Base-by-base conservation (phyloP, 2,797 vertebrate species). In the Poecilia wingei region DNA sequence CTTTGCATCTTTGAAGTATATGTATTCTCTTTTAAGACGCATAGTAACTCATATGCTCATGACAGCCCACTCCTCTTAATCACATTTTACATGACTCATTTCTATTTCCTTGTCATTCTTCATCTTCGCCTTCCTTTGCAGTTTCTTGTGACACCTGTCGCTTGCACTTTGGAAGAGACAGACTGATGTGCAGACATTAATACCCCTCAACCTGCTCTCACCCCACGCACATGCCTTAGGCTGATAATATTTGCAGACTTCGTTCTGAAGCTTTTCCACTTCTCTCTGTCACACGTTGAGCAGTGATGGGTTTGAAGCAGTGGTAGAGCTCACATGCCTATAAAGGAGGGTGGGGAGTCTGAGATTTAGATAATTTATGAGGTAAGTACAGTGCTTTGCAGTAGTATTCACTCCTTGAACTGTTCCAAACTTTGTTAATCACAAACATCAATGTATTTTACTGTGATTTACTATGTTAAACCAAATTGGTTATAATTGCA, bases 201-300 rank as follows among this genome's bases (percentile, higher is more conserved):
- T 51, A 49, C 51, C 36, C 18, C 78, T 49, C 45, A 53, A 28
- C 14, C 69, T 12, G 12, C 72, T 14, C 12, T 13, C 7, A 14
- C 57, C 9, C 20, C 28, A 33, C 53, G 3, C 71, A 55, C 25
- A 72, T 51, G 55, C 70, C 59, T 49, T 33, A 84, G 70, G 70
- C 72, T 78, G 85, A 87, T 87, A 86, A 80, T 82, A 82, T 83
- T 79, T 73, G 68, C 76, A 69, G 70, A 76, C 79, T 82, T 76
- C 80, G 59, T 77, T 88, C 76, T 74, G 66, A 16, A 68, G 68
- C 46, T 46, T 61, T 57, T 72, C n/a, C 39, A 86, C 70, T 70
- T 36, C 31, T 76, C 57, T 81, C 68, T 55, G 68, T 31, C 70
- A 45, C 83, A 83, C 73, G 4, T 69, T 41, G 20, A 43, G 39